These are phyloP conservation scores for Halichoeres trimaculatus DNA, from an alignment of 2,113 vertebrate genomes.

Conservation along the genomic window DNA sequence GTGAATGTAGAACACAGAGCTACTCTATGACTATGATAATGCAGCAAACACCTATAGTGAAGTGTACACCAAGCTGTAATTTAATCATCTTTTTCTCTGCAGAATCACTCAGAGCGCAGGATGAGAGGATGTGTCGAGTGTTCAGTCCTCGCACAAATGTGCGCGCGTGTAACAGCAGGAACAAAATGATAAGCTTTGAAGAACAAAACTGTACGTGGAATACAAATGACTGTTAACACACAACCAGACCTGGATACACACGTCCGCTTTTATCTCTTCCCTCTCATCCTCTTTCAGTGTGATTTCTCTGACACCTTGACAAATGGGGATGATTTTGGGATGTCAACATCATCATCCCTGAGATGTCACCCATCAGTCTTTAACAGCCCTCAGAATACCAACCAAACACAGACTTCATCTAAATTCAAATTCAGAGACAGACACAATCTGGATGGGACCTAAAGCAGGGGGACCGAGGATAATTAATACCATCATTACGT, in stretches of 20 bases:
- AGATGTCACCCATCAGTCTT: neutral
- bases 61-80: slow-evolving; percentile 31
- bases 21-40: neutral
- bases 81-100: slow-evolving; percentile 42
- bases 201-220: slow-evolving; percentile 72
- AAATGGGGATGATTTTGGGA: neutral
- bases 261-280: neutral
- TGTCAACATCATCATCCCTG: neutral
- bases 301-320: slow-evolving; percentile 1
- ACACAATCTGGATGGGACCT: neutral
- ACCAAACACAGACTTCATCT: neutral
- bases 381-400: neutral
- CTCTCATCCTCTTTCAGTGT: slow-evolving; percentile 6
- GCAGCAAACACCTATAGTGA: slow-evolving; percentile 6
- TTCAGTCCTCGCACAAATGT: slow-evolving; percentile 52
- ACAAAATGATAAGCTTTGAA: slow-evolving; percentile 80
- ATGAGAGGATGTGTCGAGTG: slow-evolving; percentile 36
- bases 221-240: slow-evolving; percentile 79
- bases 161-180: slow-evolving; percentile 50
- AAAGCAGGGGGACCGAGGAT: neutral
- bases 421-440: neutral
- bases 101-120: slow-evolving; percentile 35
- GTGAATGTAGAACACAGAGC: neutral
- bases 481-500: slow-evolving; percentile 15
- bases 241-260: slow-evolving; percentile 12